phyloP scores from a whole-genome alignment of 2,888 invertebrate species.

The Sialis fuliginosa region DNA sequence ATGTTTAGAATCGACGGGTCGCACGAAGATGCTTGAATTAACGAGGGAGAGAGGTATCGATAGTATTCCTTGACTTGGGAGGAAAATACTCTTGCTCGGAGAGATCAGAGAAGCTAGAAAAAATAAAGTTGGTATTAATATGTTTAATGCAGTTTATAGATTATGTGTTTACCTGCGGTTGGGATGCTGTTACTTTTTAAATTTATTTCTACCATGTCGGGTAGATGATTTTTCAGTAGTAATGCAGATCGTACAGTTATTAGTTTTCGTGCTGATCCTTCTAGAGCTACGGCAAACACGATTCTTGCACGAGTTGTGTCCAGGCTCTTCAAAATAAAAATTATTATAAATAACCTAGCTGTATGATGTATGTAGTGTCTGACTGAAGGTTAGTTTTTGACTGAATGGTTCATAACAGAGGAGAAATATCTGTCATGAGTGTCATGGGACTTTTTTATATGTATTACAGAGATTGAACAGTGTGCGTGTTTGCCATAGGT shows the following conservation, averaged over 20 bases:
- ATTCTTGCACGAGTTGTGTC: slow-evolving; percentile 47
- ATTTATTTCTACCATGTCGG: slow-evolving; percentile 52
- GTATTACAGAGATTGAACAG: too few relatives aligned
- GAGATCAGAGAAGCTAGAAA: slow-evolving; percentile 17
- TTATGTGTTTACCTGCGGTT: not conserved
- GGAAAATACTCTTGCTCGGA: slow-evolving; percentile 21
- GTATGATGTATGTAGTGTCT: too few relatives aligned
- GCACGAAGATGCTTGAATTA: slow-evolving; percentile 53
- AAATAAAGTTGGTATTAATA: not conserved
- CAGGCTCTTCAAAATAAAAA: not conserved
- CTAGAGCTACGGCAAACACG: slow-evolving; percentile 79
- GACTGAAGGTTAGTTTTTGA: too few relatives aligned
- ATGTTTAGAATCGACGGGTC: slow-evolving; percentile 38
- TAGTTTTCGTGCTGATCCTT: slow-evolving; percentile 86
- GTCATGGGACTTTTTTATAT: too few relatives aligned
- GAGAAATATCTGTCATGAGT: too few relatives aligned
- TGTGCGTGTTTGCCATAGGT: too few relatives aligned
- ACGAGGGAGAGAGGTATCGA: slow-evolving; percentile 65
- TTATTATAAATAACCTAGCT: too few relatives aligned
- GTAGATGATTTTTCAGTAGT: slow-evolving; percentile 57
- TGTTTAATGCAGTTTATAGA: not conserved
- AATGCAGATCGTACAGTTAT: slow-evolving; percentile 85
- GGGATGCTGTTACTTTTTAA: slow-evolving; percentile 30
- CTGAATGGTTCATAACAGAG: too few relatives aligned
- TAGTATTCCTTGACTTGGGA: slow-evolving; percentile 38